These are phyloP conservation scores for Zaprionus vittiger DNA, from an alignment of 1,140 invertebrate species.

Conservation along the genomic window DNA sequence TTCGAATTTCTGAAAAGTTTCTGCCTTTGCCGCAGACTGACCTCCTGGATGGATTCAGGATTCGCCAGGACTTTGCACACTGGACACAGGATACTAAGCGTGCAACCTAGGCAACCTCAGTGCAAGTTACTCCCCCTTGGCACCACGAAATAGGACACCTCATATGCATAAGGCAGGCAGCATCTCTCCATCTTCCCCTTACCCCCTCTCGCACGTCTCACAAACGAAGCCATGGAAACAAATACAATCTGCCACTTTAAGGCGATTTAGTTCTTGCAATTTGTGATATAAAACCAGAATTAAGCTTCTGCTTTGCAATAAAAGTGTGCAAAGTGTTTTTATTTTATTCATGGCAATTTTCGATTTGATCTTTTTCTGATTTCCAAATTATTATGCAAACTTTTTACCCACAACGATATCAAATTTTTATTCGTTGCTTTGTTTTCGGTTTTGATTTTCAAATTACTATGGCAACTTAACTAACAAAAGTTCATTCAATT, in stretches of 20 bases:
- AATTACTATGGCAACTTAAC: not conserved
- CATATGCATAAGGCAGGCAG: slow-evolving; percentile 21
- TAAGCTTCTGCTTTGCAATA: too few relatives aligned
- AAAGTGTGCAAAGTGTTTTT: too few relatives aligned
- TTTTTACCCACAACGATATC: too few relatives aligned
- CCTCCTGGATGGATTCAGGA: slow-evolving; percentile 38
- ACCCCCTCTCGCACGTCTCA: not conserved
- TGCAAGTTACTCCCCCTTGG: not conserved
- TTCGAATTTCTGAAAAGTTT: slow-evolving; percentile 79
- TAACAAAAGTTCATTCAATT: not conserved
- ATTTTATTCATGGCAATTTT: too few relatives aligned
- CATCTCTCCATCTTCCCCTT: not conserved
- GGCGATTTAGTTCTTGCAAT: not conserved
- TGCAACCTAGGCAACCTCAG: not conserved
- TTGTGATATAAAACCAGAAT: too few relatives aligned
- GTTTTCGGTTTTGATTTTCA: not conserved
- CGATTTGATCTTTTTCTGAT: too few relatives aligned
- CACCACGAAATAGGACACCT: slow-evolving; percentile 44
- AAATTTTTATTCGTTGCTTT: not conserved
- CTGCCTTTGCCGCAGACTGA: slow-evolving; percentile 29
- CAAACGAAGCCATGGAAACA: not conserved
- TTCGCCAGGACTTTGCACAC: not conserved
- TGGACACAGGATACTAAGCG: not conserved
- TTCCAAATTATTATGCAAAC: too few relatives aligned
- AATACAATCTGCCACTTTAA: not conserved